These are phyloP conservation scores for Mactra quadrangularis DNA, from an alignment of 1,140 invertebrate genomes.

Conservation along the genomic window DNA sequence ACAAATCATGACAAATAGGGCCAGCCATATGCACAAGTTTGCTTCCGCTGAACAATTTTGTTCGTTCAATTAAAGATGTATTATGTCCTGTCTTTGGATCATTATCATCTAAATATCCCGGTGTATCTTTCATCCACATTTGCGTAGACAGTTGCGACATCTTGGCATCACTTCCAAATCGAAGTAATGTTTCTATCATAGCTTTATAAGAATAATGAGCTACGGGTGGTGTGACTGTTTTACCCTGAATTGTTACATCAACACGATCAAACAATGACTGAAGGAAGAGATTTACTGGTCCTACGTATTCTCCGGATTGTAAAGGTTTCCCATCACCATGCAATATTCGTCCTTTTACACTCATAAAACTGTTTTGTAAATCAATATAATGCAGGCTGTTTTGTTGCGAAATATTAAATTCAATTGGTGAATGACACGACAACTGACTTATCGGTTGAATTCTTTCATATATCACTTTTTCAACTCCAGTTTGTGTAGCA, in stretches of 20 bases:
- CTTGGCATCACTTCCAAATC: slow-evolving; percentile 57
- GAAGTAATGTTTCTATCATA: slow-evolving; percentile 53
- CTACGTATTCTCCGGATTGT: not conserved
- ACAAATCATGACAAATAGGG: slow-evolving; percentile 54
- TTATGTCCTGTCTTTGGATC: slow-evolving; percentile 48
- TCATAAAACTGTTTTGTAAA: slow-evolving; percentile 33
- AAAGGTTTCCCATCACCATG: not conserved
- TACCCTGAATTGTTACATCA: slow-evolving; percentile 7
- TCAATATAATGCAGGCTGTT: slow-evolving; percentile 61
- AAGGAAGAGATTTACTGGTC: not conserved
- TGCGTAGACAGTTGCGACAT: slow-evolving; percentile 32
- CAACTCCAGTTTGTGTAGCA: slow-evolving; percentile 16
- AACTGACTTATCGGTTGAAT: slow-evolving; percentile 59
- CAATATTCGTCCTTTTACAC: slow-evolving; percentile 48
- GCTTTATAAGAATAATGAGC: slow-evolving; percentile 60
- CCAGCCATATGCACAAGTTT: slow-evolving; percentile 42
- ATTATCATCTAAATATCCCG: slow-evolving; percentile 33
- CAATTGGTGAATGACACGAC: slow-evolving; percentile 41
- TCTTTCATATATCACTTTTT: slow-evolving; percentile 59
- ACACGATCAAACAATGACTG: slow-evolving; percentile 14
- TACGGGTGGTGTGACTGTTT: slow-evolving; percentile 25
- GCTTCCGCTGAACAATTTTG: slow-evolving; percentile 12
- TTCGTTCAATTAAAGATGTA: slow-evolving; percentile 6
- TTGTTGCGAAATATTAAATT: slow-evolving; percentile 59
- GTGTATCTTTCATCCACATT: slow-evolving; percentile 3